Conservation (phyloP, 2,113 vertebrate species). For the Pao palembangensis region DNA sequence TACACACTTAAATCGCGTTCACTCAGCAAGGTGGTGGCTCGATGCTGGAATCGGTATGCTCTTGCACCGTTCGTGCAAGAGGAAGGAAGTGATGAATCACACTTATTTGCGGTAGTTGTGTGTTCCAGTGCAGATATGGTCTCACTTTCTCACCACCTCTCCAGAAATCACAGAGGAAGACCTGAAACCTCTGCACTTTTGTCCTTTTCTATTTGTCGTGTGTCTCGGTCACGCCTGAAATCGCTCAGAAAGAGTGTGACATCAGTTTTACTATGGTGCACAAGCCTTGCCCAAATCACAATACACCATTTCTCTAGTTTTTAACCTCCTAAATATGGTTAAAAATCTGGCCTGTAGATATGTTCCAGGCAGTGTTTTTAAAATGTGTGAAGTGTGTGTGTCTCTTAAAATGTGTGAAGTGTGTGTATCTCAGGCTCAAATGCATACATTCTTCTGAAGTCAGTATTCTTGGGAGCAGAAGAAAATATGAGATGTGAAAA, state of each 20-base stretch:
- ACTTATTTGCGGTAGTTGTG: slow-evolving; percentile 62
- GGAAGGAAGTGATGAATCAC: slow-evolving; percentile 74
- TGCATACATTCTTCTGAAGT: neutral
- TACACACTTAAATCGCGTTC: neutral
- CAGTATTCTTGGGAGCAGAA: no score
- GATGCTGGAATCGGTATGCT: slow-evolving; percentile 17
- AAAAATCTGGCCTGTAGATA: slow-evolving; percentile 8
- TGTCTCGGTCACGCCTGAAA: slow-evolving; percentile 36
- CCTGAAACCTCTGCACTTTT: slow-evolving; percentile 51
- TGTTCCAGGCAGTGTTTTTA: neutral
- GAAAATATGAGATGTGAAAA: no score
- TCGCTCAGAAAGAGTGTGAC: slow-evolving; percentile 15
- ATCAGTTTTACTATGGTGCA: slow-evolving; percentile 1
- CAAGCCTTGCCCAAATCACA: neutral
- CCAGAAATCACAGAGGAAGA: slow-evolving; percentile 66
- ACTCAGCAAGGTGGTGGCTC: slow-evolving; percentile 25
- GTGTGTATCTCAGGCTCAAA: neutral
- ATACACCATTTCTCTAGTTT: neutral
- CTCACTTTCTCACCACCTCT: slow-evolving; percentile 17
- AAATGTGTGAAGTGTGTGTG: neutral
- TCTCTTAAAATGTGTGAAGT: neutral
- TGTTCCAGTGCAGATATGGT: slow-evolving; percentile 50
- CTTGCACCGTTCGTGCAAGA: slow-evolving; percentile 55
- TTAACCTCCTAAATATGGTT: slow-evolving; percentile 1
- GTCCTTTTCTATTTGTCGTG: slow-evolving; percentile 42